Evolutionary conservation across 2,888 invertebrate genomes (phyloP).

Genomic region (Ophion ventricosus): DNA sequence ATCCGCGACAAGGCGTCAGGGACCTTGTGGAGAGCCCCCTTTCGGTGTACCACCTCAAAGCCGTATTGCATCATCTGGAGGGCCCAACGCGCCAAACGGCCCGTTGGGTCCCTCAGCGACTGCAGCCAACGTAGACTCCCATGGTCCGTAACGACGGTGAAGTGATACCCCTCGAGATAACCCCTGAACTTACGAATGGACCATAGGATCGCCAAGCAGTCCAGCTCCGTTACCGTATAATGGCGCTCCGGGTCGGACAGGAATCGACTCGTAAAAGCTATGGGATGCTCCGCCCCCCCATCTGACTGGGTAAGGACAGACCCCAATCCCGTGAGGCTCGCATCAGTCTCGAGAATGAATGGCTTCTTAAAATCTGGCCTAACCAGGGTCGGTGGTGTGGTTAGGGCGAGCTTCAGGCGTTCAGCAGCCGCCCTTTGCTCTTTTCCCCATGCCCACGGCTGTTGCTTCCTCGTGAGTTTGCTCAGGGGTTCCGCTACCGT

Average conservation of each 20-base stretch:
- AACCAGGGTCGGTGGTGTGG: slow-evolving; percentile 11
- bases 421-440: neutral
- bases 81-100: slow-evolving; percentile 34
- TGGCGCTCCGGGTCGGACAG: slow-evolving; percentile 52
- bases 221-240: slow-evolving; percentile 62
- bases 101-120: slow-evolving; percentile 14
- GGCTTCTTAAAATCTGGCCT: slow-evolving; percentile 24
- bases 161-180: slow-evolving; percentile 55
- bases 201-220: slow-evolving; percentile 65
- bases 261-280: slow-evolving; percentile 61
- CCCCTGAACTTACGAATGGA: slow-evolving; percentile 43
- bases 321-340: slow-evolving; percentile 59
- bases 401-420: neutral
- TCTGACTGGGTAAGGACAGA: slow-evolving; percentile 52
- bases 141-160: slow-evolving; percentile 70
- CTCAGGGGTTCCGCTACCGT: slow-evolving; percentile 16
- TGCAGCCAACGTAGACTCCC: slow-evolving; percentile 50
- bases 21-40: neutral
- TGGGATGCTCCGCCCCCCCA: slow-evolving; percentile 44
- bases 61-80: neutral
- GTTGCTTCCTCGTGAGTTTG: slow-evolving; percentile 7
- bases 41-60: neutral
- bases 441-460: slow-evolving; percentile 13
- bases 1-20: neutral
- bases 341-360: slow-evolving; percentile 65